These are phyloP conservation scores for Sparus aurata DNA, from an alignment of 2,797 vertebrate genomes.

Conservation along the genomic window DNA sequence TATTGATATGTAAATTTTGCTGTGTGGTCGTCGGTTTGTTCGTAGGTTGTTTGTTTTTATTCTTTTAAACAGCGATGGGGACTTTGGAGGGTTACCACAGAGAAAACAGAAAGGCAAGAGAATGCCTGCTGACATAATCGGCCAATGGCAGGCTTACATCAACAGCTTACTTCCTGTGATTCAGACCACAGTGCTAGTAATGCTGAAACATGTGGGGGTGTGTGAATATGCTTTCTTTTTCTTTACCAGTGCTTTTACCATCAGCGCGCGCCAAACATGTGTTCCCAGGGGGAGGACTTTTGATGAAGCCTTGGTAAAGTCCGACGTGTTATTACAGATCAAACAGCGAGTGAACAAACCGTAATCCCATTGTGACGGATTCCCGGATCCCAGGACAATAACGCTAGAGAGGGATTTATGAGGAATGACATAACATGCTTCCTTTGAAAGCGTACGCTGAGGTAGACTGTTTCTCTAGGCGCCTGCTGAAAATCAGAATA, in stretches of 20 bases:
- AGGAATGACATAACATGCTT: conserved; percentile 32
- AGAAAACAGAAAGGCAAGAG: no score
- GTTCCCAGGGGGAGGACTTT: background rate
- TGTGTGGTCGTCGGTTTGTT: no score
- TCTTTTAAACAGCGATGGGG: no score
- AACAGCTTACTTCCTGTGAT: no score
- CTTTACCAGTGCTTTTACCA: conserved; percentile 14
- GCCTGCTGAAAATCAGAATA: conserved; percentile 30
- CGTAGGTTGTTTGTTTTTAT: no score
- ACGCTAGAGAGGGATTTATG: conserved; percentile 38
- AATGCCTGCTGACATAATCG: no score
- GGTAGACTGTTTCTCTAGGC: conserved; percentile 5
- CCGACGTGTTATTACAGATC: conserved; percentile 46
- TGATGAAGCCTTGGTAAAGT: conserved; percentile 41
- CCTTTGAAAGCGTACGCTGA: conserved; percentile 15
- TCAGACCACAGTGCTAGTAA: background rate
- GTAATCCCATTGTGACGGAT: conserved; percentile 58
- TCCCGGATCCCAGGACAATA: conserved; percentile 36
- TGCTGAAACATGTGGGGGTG: conserved; percentile 1
- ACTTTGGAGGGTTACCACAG: no score
- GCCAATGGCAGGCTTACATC: no score
- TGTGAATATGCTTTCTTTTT: conserved; percentile 6
- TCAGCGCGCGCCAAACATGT: conserved; percentile 10
- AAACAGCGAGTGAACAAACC: conserved; percentile 59
- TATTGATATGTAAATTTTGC: no score